Base-by-base conservation (phyloP, 30 jellyfish, hydroid and myxozoan genomes). In the Pseudorhiza aurosa region DNA sequence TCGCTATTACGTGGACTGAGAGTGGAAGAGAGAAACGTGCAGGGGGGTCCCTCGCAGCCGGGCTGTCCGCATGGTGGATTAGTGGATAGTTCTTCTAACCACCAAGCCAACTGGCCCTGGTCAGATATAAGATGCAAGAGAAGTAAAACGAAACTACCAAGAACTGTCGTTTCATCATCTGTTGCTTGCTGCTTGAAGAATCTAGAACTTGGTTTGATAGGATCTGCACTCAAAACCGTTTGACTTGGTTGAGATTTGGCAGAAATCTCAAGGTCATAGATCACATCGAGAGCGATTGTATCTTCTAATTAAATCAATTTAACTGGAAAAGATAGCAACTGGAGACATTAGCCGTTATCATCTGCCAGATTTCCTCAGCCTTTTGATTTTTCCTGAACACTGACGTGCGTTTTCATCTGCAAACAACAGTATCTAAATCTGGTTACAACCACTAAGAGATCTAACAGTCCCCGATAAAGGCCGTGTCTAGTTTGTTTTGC, bases 221-320 rank as follows among this genome's bases (percentile, higher is more conserved):
- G 67, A 21, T 53, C 36, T 53, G 37, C 67, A 53, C 19, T 53
- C 67, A 4, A 8, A 53, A 53, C 67, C 4, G 37, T 19, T 10
- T 53, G 24, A 53, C 22, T 21, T 2, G 5, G 37, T 53, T 53
- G 24, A 53, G 67, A 15, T 21, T 18, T 53, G 35, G 67, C 14
- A 17, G n/a, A 47, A 53, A 53, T 53, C 67, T 53, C 67, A 9
- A 18, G 67, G 24, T 36, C 67, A 21, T 53, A 36, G 24, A 53
- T 14, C 35, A 9, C 24, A 4, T 10, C 24, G 67, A 18, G 62
- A 21, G 9, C 22, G 5, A 47, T 53, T 19, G 67, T n/a, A 33
- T 15, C 14, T 36, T 4, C 19, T 43, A 35, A 70, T 70, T 46
- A 71, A 70, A 70, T 70, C 83, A 70, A 46, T 30, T 33, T 64